These are phyloP conservation scores for Rhagonycha fulva DNA, from an alignment of 2,888 invertebrate species.

Conservation along the genomic window DNA sequence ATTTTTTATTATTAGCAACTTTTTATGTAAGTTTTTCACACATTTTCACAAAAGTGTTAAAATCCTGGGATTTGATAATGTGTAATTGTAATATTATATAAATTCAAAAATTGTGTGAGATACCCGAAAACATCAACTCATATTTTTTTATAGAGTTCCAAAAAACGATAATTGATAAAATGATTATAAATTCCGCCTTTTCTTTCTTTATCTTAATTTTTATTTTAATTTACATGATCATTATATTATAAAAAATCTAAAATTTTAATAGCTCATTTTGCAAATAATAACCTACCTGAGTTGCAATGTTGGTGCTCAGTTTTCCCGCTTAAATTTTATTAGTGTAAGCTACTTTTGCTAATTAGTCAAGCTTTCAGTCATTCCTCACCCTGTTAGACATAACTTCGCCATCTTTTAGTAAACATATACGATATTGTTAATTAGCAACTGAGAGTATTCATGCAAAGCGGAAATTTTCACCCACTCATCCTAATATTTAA, in stretches of 20 bases:
- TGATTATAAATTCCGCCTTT: not conserved
- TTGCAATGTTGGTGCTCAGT: not conserved
- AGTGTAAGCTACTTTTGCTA: not conserved
- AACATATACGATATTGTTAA: not conserved
- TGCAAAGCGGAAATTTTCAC: not conserved
- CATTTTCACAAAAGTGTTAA: no score
- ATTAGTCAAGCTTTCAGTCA: not conserved
- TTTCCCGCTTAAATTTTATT: not conserved
- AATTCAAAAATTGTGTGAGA: no score
- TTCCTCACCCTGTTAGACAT: not conserved
- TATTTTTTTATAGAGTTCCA: no score
- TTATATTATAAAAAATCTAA: not conserved
- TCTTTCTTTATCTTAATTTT: not conserved
- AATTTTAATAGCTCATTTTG: not conserved
- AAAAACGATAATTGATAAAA: no score
- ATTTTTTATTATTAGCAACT: no score
- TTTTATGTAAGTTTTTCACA: no score
- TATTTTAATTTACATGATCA: not conserved
- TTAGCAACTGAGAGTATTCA: not conserved
- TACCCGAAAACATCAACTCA: no score
- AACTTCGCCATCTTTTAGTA: not conserved
- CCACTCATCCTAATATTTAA: not conserved
- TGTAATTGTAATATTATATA: no score
- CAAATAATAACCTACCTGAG: not conserved
- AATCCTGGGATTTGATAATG: no score